Percentiles rank a stretch among this genome's conserved stretches.
These are phyloP conservation scores for Disparrhopalites patrizii DNA, from an alignment of 2,888 invertebrate species.

Conservation along the genomic window DNA sequence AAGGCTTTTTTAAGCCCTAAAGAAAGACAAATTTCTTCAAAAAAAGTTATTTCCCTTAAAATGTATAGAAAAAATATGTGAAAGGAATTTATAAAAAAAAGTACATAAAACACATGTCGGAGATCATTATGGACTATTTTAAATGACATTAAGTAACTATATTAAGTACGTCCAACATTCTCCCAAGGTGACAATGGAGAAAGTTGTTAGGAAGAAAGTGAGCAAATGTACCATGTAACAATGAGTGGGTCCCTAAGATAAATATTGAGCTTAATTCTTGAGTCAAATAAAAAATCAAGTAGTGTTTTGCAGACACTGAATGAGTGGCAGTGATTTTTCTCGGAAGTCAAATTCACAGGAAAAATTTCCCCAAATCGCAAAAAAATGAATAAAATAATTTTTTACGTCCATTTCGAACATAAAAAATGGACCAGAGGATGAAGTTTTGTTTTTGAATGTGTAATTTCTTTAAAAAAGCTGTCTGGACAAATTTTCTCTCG, in stretches of 20 bases:
- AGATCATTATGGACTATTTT: neutral
- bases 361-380: too few relatives aligned
- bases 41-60: neutral
- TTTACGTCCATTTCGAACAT: too few relatives aligned
- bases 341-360: too few relatives aligned
- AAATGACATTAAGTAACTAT: neutral
- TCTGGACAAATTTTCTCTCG: neutral
- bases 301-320: too few relatives aligned
- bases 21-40: neutral
- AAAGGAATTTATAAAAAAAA: neutral
- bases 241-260: conserved; percentile 1
- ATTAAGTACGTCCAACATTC: too few relatives aligned
- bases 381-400: too few relatives aligned
- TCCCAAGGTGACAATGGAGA: too few relatives aligned
- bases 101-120: neutral
- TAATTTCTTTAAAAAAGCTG: neutral
- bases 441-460: too few relatives aligned
- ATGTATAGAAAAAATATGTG: neutral
- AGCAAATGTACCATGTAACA: neutral
- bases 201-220: too few relatives aligned
- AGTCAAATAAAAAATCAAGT: neutral
- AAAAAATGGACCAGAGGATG: neutral
- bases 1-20: too few relatives aligned
- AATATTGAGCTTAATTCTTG: neutral
- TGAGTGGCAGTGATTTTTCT: too few relatives aligned